A percentile compares a stretch with the other conserved stretches of the same genome.
Conservation (phyloP, 2,113 vertebrate species). For the Mugil cephalus region DNA sequence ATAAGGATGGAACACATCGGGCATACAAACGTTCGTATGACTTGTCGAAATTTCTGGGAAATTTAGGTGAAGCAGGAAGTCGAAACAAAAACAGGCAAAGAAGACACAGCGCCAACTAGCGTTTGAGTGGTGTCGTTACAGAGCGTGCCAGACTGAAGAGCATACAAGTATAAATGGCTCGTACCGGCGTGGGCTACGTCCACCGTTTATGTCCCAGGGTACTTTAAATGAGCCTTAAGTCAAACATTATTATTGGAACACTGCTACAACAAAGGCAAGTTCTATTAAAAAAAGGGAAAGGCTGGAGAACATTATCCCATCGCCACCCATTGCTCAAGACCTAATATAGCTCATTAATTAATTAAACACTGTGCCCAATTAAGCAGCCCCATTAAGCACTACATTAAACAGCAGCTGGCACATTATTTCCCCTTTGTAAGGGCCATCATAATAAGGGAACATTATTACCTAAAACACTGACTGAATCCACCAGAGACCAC, state of each 20-base stretch:
- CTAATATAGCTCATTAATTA: conserved; percentile 82
- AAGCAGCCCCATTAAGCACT: conserved; percentile 82
- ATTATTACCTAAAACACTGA: conserved; percentile 76
- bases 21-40: too few relatives aligned
- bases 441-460: conserved; percentile 76
- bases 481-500: conserved; percentile 63
- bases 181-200: too few relatives aligned
- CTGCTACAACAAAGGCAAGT: conserved; percentile 23
- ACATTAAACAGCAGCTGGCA: conserved; percentile 83
- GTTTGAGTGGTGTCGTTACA: too few relatives aligned
- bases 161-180: too few relatives aligned
- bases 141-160: too few relatives aligned
- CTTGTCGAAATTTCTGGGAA: too few relatives aligned
- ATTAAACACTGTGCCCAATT: conserved; percentile 84
- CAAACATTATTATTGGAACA: conserved; percentile 5
- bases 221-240: too few relatives aligned
- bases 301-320: conserved; percentile 63
- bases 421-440: conserved; percentile 78
- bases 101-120: too few relatives aligned
- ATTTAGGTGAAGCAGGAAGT: too few relatives aligned
- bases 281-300: conserved; percentile 40
- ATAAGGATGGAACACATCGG: too few relatives aligned
- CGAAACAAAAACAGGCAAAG: too few relatives aligned
- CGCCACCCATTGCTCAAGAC: conserved; percentile 55
- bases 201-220: too few relatives aligned